phyloP scores from a whole-genome alignment of 2,888 invertebrate species.

The Gandaritis pyraliata region DNA sequence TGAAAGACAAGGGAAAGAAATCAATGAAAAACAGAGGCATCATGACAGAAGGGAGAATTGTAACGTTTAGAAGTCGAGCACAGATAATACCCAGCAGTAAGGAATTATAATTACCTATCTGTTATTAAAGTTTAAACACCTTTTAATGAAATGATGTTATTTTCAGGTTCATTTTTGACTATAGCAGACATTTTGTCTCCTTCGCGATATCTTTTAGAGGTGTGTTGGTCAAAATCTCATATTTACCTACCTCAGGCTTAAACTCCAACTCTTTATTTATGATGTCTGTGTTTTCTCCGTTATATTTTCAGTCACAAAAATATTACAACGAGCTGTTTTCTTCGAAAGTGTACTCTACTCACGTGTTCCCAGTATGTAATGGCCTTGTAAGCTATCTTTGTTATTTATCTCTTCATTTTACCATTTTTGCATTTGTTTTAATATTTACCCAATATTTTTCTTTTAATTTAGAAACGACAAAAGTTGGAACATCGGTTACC shows the following conservation, averaged over 20 bases:
- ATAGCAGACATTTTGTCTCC: constrained; percentile 57
- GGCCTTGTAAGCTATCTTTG: constrained; percentile 36
- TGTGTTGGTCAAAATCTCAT: constrained; percentile 37
- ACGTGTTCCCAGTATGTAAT: constrained; percentile 41
- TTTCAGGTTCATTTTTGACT: constrained; percentile 41
- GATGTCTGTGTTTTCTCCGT: not conserved
- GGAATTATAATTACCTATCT: constrained; percentile 4
- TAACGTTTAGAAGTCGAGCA: constrained; percentile 58
- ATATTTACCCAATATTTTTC: constrained; percentile 3
- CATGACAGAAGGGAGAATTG: constrained; percentile 50
- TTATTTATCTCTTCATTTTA: not conserved
- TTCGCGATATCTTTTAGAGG: constrained; percentile 66
- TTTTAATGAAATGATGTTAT: not conserved
- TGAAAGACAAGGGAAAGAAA: constrained; percentile 22
- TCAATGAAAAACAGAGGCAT: constrained; percentile 42
- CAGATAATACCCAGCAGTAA: constrained; percentile 62
- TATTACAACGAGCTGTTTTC: constrained; percentile 67
- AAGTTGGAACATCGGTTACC: constrained; percentile 42
- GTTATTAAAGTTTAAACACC: too few species aligned
- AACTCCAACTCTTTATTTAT: too few species aligned
- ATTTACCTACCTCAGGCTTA: too few species aligned
- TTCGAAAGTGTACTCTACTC: constrained; percentile 45
- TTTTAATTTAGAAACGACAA: constrained; percentile 32
- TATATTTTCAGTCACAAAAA: constrained; percentile 62
- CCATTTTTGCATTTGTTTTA: not conserved